Evolutionary conservation across 2,888 invertebrate genomes (phyloP).

Genomic region (Aleiodes leptofemur): DNA sequence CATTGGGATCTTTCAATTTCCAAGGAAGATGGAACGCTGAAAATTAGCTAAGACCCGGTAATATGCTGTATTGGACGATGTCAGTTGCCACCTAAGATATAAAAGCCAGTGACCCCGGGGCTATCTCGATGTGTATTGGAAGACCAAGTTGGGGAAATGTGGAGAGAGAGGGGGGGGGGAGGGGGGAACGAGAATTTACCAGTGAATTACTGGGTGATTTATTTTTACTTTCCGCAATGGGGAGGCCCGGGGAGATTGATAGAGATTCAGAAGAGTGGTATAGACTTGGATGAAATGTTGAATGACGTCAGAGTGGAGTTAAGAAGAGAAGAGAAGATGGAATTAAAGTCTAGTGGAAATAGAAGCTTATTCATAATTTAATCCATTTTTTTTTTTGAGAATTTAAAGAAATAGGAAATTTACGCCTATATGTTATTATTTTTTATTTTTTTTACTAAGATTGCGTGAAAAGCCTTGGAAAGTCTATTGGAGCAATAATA

Average conservation of each 20-base stretch:
- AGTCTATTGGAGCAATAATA: no score
- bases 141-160: constrained; percentile 20
- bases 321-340: constrained; percentile 37
- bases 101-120: constrained; percentile 16
- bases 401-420: no score
- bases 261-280: constrained; percentile 38
- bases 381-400: not conserved
- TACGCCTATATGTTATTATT: no score
- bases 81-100: constrained; percentile 46
- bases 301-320: constrained; percentile 34
- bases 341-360: constrained; percentile 37
- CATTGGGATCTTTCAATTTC: not conserved
- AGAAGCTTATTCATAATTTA: constrained; percentile 21
- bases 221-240: constrained; percentile 22
- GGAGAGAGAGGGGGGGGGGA: not conserved
- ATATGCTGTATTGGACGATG: constrained; percentile 65
- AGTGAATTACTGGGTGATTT: constrained; percentile 34
- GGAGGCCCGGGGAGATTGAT: constrained; percentile 48
- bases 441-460: no score
- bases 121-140: constrained; percentile 11
- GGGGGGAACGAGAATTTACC: constrained; percentile 21
- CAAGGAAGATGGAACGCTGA: constrained; percentile 54
- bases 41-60: constrained; percentile 67
- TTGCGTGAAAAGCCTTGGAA: no score
- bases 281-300: constrained; percentile 20